phyloP scores from a whole-genome alignment of 2,888 invertebrate species.

The Hedychridium roseum region DNA sequence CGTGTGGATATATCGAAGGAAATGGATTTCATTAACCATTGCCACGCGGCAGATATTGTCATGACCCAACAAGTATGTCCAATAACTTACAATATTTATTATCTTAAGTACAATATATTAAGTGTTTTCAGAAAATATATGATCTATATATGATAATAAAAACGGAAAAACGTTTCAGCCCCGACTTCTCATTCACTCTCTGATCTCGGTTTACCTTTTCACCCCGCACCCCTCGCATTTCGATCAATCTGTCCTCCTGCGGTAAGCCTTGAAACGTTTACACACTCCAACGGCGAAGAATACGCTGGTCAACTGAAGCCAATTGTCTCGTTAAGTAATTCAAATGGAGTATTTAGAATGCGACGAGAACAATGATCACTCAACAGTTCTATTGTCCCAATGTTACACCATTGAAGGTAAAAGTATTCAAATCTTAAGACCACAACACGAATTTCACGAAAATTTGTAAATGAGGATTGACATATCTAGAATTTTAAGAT shows the following conservation, averaged over 20 bases:
- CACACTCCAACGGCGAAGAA: conserved; percentile 37
- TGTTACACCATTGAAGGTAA: too few species aligned
- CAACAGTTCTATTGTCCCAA: too few species aligned
- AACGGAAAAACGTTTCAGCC: conserved; percentile 47
- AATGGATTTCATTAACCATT: conserved; percentile 26
- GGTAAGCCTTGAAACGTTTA: conserved; percentile 28
- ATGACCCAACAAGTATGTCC: conserved; percentile 46
- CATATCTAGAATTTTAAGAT: too few species aligned
- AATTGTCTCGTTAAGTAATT: too few species aligned
- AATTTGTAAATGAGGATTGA: too few species aligned
- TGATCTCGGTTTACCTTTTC: conserved; percentile 1
- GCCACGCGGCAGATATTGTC: conserved; percentile 29
- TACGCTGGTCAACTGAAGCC: conserved; percentile 32
- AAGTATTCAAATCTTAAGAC: too few species aligned
- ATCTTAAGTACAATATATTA: conserved; percentile 58
- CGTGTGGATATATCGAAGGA: too few species aligned
- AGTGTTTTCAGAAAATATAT: conserved; percentile 59
- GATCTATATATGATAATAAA: conserved; percentile 60
- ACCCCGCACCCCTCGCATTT: conserved; percentile 16
- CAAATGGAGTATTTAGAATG: too few species aligned
- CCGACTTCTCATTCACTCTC: conserved; percentile 16
- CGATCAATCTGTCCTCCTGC: conserved; percentile 15
- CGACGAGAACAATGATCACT: too few species aligned
- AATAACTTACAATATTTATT: conserved; percentile 55
- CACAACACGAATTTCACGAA: too few species aligned